Base-by-base conservation (phyloP, 2,113 vertebrate genomes). In the Dendropsophus ebraccatus region DNA sequence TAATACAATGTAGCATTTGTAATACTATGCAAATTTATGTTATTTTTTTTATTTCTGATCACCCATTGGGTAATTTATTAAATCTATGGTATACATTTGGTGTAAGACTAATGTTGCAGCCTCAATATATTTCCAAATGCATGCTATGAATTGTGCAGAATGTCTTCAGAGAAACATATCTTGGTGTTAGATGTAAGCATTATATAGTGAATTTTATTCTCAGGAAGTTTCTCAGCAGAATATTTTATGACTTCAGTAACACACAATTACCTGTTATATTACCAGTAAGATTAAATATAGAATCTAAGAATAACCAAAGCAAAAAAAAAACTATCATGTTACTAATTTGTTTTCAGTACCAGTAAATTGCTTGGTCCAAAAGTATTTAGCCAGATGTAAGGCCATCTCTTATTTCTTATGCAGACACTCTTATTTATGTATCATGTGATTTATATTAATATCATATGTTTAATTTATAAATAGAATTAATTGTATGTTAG, bases 381-480 rank as follows among this genome's bases (percentile, higher is more conserved):
- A 74, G n/a, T 28, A 47, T 28, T 47, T 49, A 28, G 4, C 41
- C 72, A 49, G 72, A 75, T 75, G 72, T 75, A 1, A 75, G 45
- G 25, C 9, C n/a, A 45, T 49, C 45, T 49, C 5, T 2, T 41
- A n/a, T 25, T 75, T 49, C 45, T 49, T 47, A 28, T 49, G 13
- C 21, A 74, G 17, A n/a, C 60, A 65, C 62, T 67, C 25, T 47
- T 49, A n/a, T 21, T 4, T 75, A 5, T 23, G 16, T 49, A 11
- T 75, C 47, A 16, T 73, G 10, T 74, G 72, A 23, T 47, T 74
- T 49, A 75, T 75, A 5, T 49, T 25, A 75, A 75, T 75, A 6
- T 25, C 72, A 75, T 75, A 5, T 49, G 41, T 47, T 49, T 47
- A 25, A 47, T 28, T 28, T 47, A 11, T 13, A 13, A 75, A 28